Evolutionary conservation across 2,888 invertebrate genomes (phyloP), one percentile per base, ranked within the genome.

Genomic region (Lasioglossum morio): DNA sequence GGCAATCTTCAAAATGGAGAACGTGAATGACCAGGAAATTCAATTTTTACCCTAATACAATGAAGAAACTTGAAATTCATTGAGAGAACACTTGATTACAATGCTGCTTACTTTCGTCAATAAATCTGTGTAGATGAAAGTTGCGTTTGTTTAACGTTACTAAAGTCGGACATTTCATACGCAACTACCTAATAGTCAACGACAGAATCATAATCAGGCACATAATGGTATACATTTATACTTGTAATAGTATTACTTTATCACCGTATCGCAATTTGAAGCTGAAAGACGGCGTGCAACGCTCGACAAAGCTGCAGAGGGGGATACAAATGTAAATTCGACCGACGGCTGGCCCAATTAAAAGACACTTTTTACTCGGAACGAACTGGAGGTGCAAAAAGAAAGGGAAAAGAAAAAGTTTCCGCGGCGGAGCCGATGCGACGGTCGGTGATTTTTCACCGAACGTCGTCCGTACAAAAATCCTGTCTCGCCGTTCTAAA

Each of bases 401-500:
- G 23, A 46, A 66, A 73, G 27, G 30, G 27, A 53, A 69, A 53
- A 69, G 78, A 74, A 72, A 70, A 81, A 82, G 81, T 72, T n/a
- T 46, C 72, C 40, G 75, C 60, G 72, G 46, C 72, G 85, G 79
- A 43, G 48, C 69, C 77, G 70, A 57, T 30, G 79, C 63, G 63
- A 66, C 34, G 79, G 82, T 83, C 82, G 91, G 91, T 81, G 85
- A 92, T 93, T 93, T 92, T 92, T 91, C 91, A 91, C 91, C 37
- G 89, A 88, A 90, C 81, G 87, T 87, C 89, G 89, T 85, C 81
- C 90, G 82, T 88, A 90, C 90, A 93, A 94, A 94, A 94, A 93
- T 94, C 92, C 94, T 91, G 94, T 94, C 94, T 92, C 93, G 94
- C 93, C 94, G 92, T 93, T 94, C 94, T 94, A 95, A 95, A 95